Evolutionary conservation across 2,888 invertebrate genomes (phyloP), one percentile per base, ranked within the genome.

Genomic region (Scelioninae gen. 1): DNA sequence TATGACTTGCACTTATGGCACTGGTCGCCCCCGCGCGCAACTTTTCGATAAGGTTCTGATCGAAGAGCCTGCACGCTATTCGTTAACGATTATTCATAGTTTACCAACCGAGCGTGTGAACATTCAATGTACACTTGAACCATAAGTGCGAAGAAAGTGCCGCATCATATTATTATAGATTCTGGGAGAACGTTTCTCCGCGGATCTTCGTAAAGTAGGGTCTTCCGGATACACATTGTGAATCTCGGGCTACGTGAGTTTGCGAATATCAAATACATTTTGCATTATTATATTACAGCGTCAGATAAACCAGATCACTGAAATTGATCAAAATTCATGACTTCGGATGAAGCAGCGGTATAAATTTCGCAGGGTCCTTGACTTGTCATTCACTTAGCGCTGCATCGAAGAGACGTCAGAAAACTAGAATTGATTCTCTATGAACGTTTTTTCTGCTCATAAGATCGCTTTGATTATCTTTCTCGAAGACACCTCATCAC

Each of bases 311-410:
- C 32, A 56, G 55, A 78, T 71, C 38, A 58, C 47, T 55, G 15
- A 74, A 66, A 69, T 71, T 32, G 69, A 71, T 81, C 62, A 60
- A 76, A 81, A 81, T 81, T 76, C 76, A 81, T 60, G 65, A 71
- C 71, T 69, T 56, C n/a, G 34, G 29, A 15, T 11, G 55, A 63
- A 68, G 47, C 38, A 9, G 40, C 43, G 51, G 32, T 65, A 71
- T 76, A 68, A 74, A 77, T 69, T 74, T 74, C 56, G 69, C 47
- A 66, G 40, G 68, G 63, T 83, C 75, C 82, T 75, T 78, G 75
- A 74, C 74, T 71, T 83, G 75, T 83, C 82, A 74, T 78, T 78
- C 78, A 75, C 74, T 69, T 45, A 45, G n/a, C 43, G 40, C 6
- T 63, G 58, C 72, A 45, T 65, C 66, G 56, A 49, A 4, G 45